Evolutionary conservation across 92 coral and sea anemone genomes (phyloP).

Genomic region (Zoanthus sansibaricus): DNA sequence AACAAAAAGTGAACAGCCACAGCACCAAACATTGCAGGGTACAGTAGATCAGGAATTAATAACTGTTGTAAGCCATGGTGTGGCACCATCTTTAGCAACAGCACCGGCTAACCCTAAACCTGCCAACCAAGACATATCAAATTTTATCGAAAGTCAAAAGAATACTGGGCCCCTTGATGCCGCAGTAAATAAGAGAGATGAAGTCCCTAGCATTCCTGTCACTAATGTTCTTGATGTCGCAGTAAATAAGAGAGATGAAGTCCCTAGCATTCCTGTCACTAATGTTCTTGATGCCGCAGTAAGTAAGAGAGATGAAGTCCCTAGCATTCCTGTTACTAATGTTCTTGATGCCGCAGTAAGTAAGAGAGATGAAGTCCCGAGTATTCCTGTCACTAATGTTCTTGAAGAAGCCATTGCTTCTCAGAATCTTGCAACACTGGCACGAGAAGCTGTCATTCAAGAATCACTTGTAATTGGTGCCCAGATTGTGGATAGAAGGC

Average conservation of each 20-base stretch:
- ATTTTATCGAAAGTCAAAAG: neutral
- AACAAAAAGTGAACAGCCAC: conserved; percentile 6
- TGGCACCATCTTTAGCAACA: conserved; percentile 4
- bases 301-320: conserved; percentile 14
- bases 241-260: too few species aligned
- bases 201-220: too few species aligned
- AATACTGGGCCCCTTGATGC: neutral
- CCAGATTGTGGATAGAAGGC: conserved; percentile 33
- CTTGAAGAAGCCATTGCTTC: conserved; percentile 48
- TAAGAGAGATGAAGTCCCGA: conserved; percentile 9
- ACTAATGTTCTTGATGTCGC: too few species aligned
- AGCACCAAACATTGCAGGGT: conserved; percentile 5
- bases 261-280: too few species aligned
- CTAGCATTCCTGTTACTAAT: neutral
- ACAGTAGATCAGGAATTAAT: neutral
- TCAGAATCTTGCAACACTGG: conserved; percentile 41
- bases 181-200: too few species aligned
- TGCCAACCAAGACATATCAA: neutral
- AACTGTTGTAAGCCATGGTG: conserved; percentile 32
- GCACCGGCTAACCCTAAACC: neutral
- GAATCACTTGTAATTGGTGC: conserved; percentile 47
- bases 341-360: conserved; percentile 22
- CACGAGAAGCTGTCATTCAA: conserved; percentile 48
- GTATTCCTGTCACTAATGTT: conserved; percentile 14
- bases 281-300: neutral